Evolutionary conservation across 2,113 vertebrate species (phyloP), one percentile per base, ranked within the genome.

Genomic region (Scartelaos histophorus): DNA sequence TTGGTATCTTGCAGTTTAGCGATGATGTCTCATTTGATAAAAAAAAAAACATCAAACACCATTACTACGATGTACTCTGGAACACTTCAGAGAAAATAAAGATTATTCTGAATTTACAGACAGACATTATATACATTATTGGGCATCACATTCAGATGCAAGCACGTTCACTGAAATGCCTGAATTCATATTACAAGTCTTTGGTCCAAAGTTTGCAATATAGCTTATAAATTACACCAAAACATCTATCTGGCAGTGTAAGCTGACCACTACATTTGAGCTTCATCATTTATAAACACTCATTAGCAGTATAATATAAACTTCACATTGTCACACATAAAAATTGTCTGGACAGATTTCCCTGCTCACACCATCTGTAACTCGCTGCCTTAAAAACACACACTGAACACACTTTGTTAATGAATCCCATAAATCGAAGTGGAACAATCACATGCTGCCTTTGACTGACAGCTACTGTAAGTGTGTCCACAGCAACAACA

Each of bases 161-260:
- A 66, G 80, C 57, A 76, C 72, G 71, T 61, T 73, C 29, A 75
- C 61, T 71, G 29, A 78, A 84, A 81, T 76, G 62, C 60, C 56
- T 67, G 64, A 68, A 73, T 19, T 70, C 68, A 67, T 45, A 54
- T 54, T 54, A 71, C 53, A 78, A 12, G 71, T 70, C 12, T 60
- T 62, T 81, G 72, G 56, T 78, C 54, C 72, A 19, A 34, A 71
- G 73, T 47, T 51, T 51, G 75, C 3, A 60, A 25, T 62, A 70
- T 81, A 86, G 58, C 58, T 61, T 87, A 84, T 86, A 77, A 66
- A 7, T 85, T n/a, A 64, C 49, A 73, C 66, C 69, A 24, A 71
- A 62, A 79, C 47, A 47, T 75, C 76, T 47, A 70, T 22, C 79
- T 86, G 92, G 91, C 91, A 93, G 91, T 93, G 87, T 83, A 83